These are phyloP conservation scores for Gnatocerus cornutus DNA, from an alignment of 2,888 invertebrate genomes.

Conservation along the genomic window DNA sequence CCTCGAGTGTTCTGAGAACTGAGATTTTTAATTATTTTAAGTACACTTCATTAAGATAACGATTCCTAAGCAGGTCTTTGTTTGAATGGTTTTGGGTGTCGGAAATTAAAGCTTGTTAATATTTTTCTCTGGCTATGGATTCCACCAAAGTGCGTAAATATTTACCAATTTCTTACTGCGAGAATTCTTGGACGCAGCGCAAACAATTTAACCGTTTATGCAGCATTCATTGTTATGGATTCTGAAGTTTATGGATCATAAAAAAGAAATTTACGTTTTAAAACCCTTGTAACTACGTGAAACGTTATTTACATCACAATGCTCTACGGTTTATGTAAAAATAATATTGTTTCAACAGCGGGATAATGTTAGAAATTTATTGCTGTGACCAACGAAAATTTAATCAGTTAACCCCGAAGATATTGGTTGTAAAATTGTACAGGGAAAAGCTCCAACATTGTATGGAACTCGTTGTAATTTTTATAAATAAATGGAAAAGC, in stretches of 20 bases:
- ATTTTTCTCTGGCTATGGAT: not conserved
- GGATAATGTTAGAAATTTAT: not conserved
- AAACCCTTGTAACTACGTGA: constrained; percentile 30
- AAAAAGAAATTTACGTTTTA: constrained; percentile 48
- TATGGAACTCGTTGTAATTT: too few species aligned
- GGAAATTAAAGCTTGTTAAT: too few species aligned
- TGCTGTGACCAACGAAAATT: too few species aligned
- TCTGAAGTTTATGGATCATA: constrained; percentile 48
- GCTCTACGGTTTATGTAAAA: constrained; percentile 10
- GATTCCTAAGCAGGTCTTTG: not conserved
- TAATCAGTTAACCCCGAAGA: too few species aligned
- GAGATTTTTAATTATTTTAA: too few species aligned
- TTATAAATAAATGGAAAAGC: too few species aligned
- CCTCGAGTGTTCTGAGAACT: too few species aligned
- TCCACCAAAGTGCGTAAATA: constrained; percentile 1
- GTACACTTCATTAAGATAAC: not conserved
- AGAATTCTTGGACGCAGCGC: constrained; percentile 17
- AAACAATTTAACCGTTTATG: constrained; percentile 47
- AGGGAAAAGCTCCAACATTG: too few species aligned
- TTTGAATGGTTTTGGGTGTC: too few species aligned
- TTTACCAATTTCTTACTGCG: not conserved
- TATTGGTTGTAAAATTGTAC: too few species aligned
- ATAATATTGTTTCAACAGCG: too few species aligned
- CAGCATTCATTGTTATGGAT: constrained; percentile 49
- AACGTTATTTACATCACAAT: constrained; percentile 37